Base-by-base conservation (phyloP, 2,888 invertebrate species). In the Brachylomia viminalis region DNA sequence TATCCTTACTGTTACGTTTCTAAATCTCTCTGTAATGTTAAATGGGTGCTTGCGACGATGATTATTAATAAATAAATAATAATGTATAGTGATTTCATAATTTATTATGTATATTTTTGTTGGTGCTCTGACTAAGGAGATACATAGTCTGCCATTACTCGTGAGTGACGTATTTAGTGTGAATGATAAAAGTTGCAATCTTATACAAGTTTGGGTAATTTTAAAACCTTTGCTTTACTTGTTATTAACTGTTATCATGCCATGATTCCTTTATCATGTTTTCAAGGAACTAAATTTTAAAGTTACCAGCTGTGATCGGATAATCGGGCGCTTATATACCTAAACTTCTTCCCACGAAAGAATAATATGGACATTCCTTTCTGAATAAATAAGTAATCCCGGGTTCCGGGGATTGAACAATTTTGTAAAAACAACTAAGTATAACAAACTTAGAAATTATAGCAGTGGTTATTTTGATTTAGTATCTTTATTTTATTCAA, bases 81-180 rank as follows among this genome's bases (percentile, higher is more conserved):
- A n/a, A 49, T 77, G 30, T 54, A 54, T 59, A 49, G 30, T 78
- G 33, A 10, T 66, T 56, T 30, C 47, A 45, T 23, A 27, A 66
- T 79, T 79, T 54, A 62, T 79, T 69, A 49, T 54, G 10, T 23
- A 52, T 27, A 15, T 47, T 62, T 52, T 77, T 54, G 10, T 71
- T 77, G 82, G 82, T 81, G 67, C 71, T 81, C n/a, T 81, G 68
- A 71, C 17, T 80, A 58, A 56, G n/a, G 65, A 66, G 45, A 30
- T 52, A 58, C 13, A 59, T 13, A 33, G 23, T 45, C 77, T 74
- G 45, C 33, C 45, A 75, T 68, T 79, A 45, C 30, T 64, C n/a
- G 23, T 65, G 30, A 61, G n/a, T 54, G 54, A 62, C 20, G 52
- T 59, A 61, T 70, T 65, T 30, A 4, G n/a, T 67, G 66, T 17